Base-by-base conservation (phyloP, 1,140 invertebrate species). In the Monomorium pharaonis region DNA sequence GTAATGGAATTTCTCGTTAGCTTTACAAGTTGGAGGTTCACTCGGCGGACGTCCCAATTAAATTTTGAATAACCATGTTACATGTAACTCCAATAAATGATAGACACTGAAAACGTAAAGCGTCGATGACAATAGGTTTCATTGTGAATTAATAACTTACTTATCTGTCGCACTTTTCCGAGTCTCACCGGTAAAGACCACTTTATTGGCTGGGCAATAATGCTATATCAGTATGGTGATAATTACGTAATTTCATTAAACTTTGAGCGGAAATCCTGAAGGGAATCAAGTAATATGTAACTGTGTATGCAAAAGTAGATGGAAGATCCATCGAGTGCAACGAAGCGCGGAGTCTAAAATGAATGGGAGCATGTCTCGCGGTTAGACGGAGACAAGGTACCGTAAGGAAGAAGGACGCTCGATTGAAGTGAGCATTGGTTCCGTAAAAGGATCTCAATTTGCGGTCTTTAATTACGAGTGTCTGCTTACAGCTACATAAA, bases 351-450 rank as follows among this genome's bases (percentile, higher is more conserved):
- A 81, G 75, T 65, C 12, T 49, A 51, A 56, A 81, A 89, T 76
- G 87, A 89, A 88, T 88, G 76, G 70, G 87, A 88, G 87, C 88
- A 86, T 86, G 75, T 88, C 87, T 30, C 33, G 54, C 51, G 69
- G 87, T 75, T 51, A 47, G 56, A 81, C 33, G 24, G 49, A 63
- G 77, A 51, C 12, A 49, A 84, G 30, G 12, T 62, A 44, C 51
- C 12, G 67, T 67, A 62, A 49, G 51, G 27, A 27, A 42, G 72
- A 54, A n/a, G 47, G 62, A 83, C 27, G 30, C 12, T 54, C 67
- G 78, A 83, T 83, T 27, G 37, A 83, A 86, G 56, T 33, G 27
- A 24, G 65, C 51, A 74, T 81, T 76, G 37, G 86, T 74, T 60
- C 54, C 67, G n/a, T 74, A 47, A 58, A 51, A 72, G 49, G 65